Percentiles rank a stretch among this genome's conserved stretches.
Evolutionary conservation across 1,140 invertebrate genomes (phyloP).

Genomic region (Ostrea edulis): DNA sequence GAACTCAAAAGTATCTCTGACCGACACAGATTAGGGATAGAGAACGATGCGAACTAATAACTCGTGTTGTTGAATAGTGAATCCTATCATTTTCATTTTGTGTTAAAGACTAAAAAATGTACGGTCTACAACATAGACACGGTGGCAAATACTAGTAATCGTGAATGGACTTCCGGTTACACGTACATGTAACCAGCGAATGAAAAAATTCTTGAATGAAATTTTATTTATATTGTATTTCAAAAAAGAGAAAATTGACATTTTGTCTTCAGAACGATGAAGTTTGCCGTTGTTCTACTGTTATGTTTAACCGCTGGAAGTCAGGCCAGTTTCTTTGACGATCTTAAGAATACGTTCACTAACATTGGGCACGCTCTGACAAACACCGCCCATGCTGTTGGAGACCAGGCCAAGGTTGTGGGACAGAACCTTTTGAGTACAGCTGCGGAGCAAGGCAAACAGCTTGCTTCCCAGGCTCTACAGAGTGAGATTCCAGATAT

Average conservation of each 20-base stretch:
- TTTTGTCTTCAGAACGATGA: neutral
- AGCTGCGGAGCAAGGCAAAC: slow-evolving; percentile 21
- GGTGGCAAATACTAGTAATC: neutral
- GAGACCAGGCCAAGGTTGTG: slow-evolving; percentile 17
- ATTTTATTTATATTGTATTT: neutral
- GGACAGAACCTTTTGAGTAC: slow-evolving; percentile 14
- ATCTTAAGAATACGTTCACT: slow-evolving; percentile 6
- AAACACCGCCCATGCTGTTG: slow-evolving; percentile 29
- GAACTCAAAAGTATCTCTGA: no score
- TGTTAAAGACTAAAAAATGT: neutral
- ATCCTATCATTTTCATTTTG: no score
- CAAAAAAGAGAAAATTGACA: neutral
- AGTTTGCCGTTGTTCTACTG: neutral
- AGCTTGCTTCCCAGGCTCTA: slow-evolving; percentile 27
- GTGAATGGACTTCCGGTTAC: neutral
- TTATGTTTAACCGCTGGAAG: slow-evolving; percentile 38
- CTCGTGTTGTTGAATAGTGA: no score
- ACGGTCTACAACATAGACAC: neutral
- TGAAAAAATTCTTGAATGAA: neutral
- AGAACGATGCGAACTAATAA: no score
- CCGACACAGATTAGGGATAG: no score
- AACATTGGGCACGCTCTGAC: slow-evolving; percentile 10
- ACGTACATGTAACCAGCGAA: neutral
- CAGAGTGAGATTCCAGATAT: slow-evolving; percentile 38
- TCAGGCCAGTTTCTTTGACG: slow-evolving; percentile 34